Conservation (phyloP, 2,113 vertebrate species). For the Microtus richardsoni region DNA sequence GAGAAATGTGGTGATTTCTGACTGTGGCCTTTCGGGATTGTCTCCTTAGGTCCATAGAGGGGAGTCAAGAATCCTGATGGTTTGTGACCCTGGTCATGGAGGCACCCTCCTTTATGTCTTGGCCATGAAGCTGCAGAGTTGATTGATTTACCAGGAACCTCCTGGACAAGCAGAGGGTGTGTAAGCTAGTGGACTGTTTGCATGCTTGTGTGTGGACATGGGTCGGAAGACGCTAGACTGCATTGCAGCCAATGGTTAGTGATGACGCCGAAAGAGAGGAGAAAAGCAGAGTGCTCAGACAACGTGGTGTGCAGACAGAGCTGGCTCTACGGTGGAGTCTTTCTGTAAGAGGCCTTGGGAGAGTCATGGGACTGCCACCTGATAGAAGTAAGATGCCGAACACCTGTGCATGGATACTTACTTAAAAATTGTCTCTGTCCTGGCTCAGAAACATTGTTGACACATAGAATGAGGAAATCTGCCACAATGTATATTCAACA, state of each 20-base stretch:
- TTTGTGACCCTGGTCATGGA: background rate
- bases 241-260: rapidly evolving
- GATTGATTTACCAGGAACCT: background rate
- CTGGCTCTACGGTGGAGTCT: background rate
- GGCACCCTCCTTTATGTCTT: background rate
- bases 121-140: background rate
- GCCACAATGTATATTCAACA: background rate
- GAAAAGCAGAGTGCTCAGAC: background rate
- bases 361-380: rapidly evolving
- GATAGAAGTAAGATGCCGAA: background rate
- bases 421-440: background rate
- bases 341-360: background rate
- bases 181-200: background rate
- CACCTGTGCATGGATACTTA: background rate
- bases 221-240: rapidly evolving
- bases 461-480: background rate
- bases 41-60: background rate
- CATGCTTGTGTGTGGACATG: too few species aligned
- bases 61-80: background rate
- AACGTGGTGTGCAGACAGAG: background rate
- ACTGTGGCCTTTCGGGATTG: background rate
- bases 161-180: background rate
- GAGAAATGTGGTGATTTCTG: slow-evolving; percentile 22
- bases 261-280: rapidly evolving
- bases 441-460: background rate